Conservation (phyloP, 2,113 vertebrate genomes). For the Mohoua ochrocephala region DNA sequence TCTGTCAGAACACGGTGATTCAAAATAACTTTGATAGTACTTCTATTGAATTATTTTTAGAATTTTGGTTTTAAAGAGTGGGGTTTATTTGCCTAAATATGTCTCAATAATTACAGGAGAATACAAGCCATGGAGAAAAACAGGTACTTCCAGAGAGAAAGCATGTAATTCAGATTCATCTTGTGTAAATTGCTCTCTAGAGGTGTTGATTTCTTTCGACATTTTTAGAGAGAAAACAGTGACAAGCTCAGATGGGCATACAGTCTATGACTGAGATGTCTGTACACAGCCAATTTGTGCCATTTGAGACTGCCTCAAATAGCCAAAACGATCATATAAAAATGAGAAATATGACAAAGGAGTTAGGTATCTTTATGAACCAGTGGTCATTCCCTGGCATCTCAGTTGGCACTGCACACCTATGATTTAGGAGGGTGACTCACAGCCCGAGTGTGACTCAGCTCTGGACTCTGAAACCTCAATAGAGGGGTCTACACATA, state of each 20-base stretch:
- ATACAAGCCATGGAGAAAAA: neutral
- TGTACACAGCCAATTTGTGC: neutral
- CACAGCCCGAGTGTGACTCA: neutral
- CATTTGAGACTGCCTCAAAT: neutral
- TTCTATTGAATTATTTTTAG: neutral
- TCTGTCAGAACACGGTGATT: neutral
- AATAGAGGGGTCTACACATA: no score
- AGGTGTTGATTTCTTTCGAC: neutral
- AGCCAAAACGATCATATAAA: neutral
- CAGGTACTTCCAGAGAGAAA: neutral
- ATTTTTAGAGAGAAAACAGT: neutral
- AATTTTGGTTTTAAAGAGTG: neutral
- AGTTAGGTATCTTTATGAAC: neutral
- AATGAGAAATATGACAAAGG: neutral
- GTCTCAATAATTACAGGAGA: neutral
- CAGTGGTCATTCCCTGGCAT: neutral
- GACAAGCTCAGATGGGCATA: neutral
- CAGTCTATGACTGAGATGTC: neutral
- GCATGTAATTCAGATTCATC: fast-evolving
- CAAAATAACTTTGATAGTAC: neutral
- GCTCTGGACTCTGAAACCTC: neutral
- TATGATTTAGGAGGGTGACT: neutral
- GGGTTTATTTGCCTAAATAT: neutral
- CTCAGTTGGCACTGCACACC: no score
- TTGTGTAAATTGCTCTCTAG: neutral